Percentiles rank a stretch among this genome's conserved stretches.
These are phyloP conservation scores for Pan troglodytes DNA, from an alignment of 2,113 vertebrate species.

Conservation along the genomic window NHGRI_mPanTro3-v2.1_pri NC_072401.2:13860001-13860500, in stretches of 20 bases:
- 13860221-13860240: neutral
- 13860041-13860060: neutral
- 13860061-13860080: neutral
- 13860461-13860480: neutral
- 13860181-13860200: neutral
- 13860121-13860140: neutral
- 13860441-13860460: neutral
- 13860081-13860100: neutral
- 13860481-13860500: neutral
- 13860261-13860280: neutral
- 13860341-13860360: neutral
- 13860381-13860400: neutral
- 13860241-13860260: neutral
- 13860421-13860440: neutral
- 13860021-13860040: neutral
- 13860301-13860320: neutral
- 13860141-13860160: neutral
- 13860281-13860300: neutral
- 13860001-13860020: neutral
- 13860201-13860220: neutral
- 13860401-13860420: neutral
- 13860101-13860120: neutral
- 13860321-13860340: neutral
- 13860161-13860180: neutral
- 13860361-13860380: neutral